Conservation (phyloP, 2,888 invertebrate species). For the Stegophylla sp. region DNA sequence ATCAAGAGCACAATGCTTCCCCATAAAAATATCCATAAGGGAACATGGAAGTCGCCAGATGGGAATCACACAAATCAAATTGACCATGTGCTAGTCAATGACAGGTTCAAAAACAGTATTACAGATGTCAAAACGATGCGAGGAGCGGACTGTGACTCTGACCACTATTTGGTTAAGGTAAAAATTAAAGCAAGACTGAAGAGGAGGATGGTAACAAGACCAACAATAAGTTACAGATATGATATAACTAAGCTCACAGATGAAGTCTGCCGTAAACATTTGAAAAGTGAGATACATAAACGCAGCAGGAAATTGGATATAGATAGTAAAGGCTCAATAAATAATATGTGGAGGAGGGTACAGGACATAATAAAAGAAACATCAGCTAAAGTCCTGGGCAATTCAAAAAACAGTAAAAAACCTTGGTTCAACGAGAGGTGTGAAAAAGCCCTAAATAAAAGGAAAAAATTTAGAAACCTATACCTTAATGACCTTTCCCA, state of each 20-base stretch:
- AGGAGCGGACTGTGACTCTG: no score
- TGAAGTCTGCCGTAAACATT: background rate
- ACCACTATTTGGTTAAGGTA: no score
- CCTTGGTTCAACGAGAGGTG: slow-evolving; percentile 2
- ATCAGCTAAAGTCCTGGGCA: slow-evolving; percentile 9
- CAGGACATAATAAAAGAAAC: no score
- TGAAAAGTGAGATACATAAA: background rate
- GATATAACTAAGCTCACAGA: background rate
- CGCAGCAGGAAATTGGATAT: background rate
- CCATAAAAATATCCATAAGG: no score
- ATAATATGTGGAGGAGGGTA: background rate
- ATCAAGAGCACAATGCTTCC: no score
- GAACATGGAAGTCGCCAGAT: no score
- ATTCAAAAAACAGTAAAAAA: slow-evolving; percentile 11
- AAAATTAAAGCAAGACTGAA: no score
- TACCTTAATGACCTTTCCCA: slow-evolving; percentile 12
- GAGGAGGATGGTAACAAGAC: no score
- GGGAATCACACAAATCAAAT: no score
- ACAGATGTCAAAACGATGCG: no score
- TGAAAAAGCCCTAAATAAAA: background rate
- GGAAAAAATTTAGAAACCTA: slow-evolving; percentile 7
- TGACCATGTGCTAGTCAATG: no score
- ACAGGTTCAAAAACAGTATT: no score
- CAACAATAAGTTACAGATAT: background rate
- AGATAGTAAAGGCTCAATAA: slow-evolving; percentile 8